Conservation (phyloP, 2,113 vertebrate species). For the Ameiurus melas region DNA sequence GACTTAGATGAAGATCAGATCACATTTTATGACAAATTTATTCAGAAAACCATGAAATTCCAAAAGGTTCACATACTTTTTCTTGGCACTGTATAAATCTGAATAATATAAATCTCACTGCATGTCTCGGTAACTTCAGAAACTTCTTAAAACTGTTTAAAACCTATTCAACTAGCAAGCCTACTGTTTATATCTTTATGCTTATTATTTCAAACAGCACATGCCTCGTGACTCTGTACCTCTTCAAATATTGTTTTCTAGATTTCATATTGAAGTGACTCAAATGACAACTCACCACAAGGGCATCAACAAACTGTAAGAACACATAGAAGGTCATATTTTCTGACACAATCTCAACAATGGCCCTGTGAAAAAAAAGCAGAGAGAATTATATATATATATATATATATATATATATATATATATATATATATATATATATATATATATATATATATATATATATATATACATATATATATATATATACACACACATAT, state of each 20-base stretch:
- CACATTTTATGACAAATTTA: too few species aligned
- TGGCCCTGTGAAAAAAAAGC: constrained; percentile 56
- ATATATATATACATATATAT: too few species aligned
- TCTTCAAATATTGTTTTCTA: neutral
- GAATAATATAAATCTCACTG: too few species aligned
- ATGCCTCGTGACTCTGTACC: neutral
- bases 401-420: too few species aligned
- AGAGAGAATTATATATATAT: too few species aligned
- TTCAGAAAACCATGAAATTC: too few species aligned
- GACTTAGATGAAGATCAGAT: too few species aligned
- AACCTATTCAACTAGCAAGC: neutral
- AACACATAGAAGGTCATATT: constrained; percentile 63
- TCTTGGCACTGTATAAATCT: too few species aligned
- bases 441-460: too few species aligned
- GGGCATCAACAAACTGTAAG: constrained; percentile 70
- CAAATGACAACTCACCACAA: constrained; percentile 65
- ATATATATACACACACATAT: too few species aligned
- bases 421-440: too few species aligned
- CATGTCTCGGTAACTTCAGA: neutral
- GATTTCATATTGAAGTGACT: neutral
- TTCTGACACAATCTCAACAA: constrained; percentile 63
- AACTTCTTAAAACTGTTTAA: neutral
- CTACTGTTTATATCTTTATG: neutral
- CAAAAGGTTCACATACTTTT: too few species aligned
- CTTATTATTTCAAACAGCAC: neutral